phyloP scores from a whole-genome alignment of 2,888 invertebrate species.

The Netelia melanura region DNA sequence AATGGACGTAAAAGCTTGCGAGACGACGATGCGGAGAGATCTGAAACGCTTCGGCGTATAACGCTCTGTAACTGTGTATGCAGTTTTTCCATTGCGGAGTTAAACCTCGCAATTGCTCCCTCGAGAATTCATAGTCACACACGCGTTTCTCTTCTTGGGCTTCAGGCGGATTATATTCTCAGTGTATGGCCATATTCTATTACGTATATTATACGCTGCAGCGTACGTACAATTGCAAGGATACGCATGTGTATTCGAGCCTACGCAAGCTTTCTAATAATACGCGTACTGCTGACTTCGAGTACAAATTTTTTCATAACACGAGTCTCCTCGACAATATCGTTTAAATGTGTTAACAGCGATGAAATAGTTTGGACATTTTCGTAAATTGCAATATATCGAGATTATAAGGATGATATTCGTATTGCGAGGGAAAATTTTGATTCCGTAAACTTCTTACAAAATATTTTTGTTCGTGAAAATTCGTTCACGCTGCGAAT shows the following conservation, averaged over 20 bases:
- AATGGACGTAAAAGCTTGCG: constrained; percentile 71
- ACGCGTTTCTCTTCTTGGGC: constrained; percentile 40
- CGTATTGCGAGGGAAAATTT: no score
- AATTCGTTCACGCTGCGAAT: no score
- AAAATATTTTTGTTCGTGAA: no score
- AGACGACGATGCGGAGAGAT: constrained; percentile 49
- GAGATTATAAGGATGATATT: no score
- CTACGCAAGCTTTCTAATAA: constrained; percentile 44
- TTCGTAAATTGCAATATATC: no score
- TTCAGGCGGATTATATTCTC: constrained; percentile 32
- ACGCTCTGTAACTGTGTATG: constrained; percentile 2
- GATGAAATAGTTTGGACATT: no score
- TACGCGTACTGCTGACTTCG: constrained; percentile 13
- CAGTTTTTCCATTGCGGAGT: constrained; percentile 11
- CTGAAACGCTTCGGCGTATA: constrained; percentile 42
- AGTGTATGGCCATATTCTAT: constrained; percentile 22
- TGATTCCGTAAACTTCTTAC: no score
- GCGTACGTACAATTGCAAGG: neutral
- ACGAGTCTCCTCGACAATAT: neutral
- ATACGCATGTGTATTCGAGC: neutral
- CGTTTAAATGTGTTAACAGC: no score
- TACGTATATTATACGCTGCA: constrained; percentile 27
- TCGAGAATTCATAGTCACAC: constrained; percentile 45
- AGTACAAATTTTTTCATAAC: constrained; percentile 5
- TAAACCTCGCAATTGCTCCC: constrained; percentile 12